Conservation (phyloP, 1,140 invertebrate species). For the Drosophila pseudoananassae region DNA sequence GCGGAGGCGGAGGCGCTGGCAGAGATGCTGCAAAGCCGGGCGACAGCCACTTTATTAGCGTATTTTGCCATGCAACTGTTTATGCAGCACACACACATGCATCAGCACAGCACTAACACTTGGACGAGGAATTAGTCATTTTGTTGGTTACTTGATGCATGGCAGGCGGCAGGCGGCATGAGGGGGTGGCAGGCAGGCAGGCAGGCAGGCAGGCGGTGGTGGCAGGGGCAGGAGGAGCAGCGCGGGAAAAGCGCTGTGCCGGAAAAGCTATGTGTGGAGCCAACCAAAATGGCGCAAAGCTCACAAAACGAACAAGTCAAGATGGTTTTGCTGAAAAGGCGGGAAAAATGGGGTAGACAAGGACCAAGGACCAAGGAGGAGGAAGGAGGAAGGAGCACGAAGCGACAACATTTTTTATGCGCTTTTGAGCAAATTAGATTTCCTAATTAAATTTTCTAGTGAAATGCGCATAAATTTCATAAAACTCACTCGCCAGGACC, state of each 20-base stretch:
- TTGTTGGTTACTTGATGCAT: slow-evolving; percentile 82
- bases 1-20: neutral
- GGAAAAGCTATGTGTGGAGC: slow-evolving; percentile 15
- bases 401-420: slow-evolving; percentile 80
- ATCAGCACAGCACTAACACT: slow-evolving; percentile 30
- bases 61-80: slow-evolving; percentile 81
- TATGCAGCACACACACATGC: slow-evolving; percentile 62
- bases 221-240: neutral
- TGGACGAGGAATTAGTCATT: slow-evolving; percentile 72
- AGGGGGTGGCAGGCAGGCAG: neutral
- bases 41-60: slow-evolving; percentile 81
- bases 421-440: slow-evolving; percentile 84
- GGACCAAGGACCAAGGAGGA: no score
- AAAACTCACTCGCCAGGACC: slow-evolving; percentile 61
- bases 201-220: neutral
- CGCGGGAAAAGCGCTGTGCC: neutral
- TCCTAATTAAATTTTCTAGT: slow-evolving; percentile 84
- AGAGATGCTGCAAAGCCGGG: slow-evolving; percentile 32
- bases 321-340: slow-evolving; percentile 1
- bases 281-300: slow-evolving; percentile 61
- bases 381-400: neutral
- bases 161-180: neutral
- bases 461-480: slow-evolving; percentile 83
- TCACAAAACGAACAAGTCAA: slow-evolving; percentile 18
- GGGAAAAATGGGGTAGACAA: neutral